Evolutionary conservation across 1,140 invertebrate species (phyloP).

Genomic region (Platyura marginata): DNA sequence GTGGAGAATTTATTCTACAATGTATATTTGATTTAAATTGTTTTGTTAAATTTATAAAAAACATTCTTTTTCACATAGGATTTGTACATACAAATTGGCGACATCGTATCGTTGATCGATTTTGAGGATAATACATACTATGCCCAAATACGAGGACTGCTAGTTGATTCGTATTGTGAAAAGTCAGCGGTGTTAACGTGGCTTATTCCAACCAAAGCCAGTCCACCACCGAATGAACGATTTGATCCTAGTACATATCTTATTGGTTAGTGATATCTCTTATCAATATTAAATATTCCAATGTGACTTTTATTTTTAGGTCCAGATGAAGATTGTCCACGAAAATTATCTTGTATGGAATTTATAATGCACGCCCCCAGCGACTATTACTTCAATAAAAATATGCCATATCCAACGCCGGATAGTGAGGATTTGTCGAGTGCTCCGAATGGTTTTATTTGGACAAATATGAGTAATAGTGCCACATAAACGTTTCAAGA

Average conservation of each 20-base stretch:
- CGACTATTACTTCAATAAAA: slow-evolving; percentile 68
- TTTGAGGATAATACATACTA: slow-evolving; percentile 62
- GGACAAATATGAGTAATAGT: too few species aligned
- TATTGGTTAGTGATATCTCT: slow-evolving; percentile 38
- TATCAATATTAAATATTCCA: background rate
- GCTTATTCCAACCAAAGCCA: slow-evolving; percentile 71
- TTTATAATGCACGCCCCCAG: slow-evolving; percentile 87
- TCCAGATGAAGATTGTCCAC: slow-evolving; percentile 76
- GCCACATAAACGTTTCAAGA: too few species aligned
- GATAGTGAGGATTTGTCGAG: slow-evolving; percentile 26
- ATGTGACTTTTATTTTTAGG: slow-evolving; percentile 28
- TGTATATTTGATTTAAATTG: slow-evolving; percentile 23
- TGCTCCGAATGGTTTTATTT: slow-evolving; percentile 40
- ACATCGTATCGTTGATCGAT: slow-evolving; percentile 76
- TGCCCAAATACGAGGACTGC: slow-evolving; percentile 72
- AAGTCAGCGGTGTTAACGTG: slow-evolving; percentile 88
- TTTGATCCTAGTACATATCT: slow-evolving; percentile 87
- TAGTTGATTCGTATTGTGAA: slow-evolving; percentile 84
- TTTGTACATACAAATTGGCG: slow-evolving; percentile 73
- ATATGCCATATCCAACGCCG: slow-evolving; percentile 51
- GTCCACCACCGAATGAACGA: slow-evolving; percentile 50
- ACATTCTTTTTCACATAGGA: slow-evolving; percentile 30
- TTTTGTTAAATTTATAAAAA: background rate
- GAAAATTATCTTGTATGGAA: slow-evolving; percentile 72
- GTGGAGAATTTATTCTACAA: slow-evolving; percentile 69